phyloP scores from a whole-genome alignment of 2,888 invertebrate species.

The Zhuqinia jingwanae region DNA sequence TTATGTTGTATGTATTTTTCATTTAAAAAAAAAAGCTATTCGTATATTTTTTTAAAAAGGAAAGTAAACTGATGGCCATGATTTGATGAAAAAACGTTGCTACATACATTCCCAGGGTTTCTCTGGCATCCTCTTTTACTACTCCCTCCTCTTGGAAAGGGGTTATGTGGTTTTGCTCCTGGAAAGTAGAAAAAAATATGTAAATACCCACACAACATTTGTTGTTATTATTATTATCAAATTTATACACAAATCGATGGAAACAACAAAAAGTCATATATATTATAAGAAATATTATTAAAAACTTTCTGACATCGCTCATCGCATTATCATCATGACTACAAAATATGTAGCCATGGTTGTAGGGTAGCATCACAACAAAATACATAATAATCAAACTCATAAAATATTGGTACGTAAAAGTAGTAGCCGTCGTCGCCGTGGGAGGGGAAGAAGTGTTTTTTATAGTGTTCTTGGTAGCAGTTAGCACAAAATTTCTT shows the following conservation, averaged over 20 bases:
- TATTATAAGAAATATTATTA: constrained; percentile 18
- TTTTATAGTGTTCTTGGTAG: neutral
- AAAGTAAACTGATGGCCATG: too few species aligned
- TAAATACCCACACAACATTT: too few species aligned
- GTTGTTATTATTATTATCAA: too few species aligned
- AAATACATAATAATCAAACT: neutral
- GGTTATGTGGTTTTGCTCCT: neutral
- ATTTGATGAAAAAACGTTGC: too few species aligned
- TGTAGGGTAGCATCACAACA: neutral
- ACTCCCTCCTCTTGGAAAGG: neutral
- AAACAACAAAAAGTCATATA: neutral
- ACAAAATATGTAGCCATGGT: neutral
- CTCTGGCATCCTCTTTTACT: too few species aligned
- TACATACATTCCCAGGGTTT: too few species aligned
- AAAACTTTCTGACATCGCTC: constrained; percentile 27
- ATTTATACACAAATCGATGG: neutral
- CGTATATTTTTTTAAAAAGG: too few species aligned
- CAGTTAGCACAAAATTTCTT: constrained; percentile 12
- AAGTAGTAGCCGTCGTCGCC: neutral
- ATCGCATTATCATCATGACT: neutral
- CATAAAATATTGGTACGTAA: neutral
- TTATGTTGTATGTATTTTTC: too few species aligned
- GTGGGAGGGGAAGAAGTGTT: neutral
- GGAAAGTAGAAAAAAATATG: too few species aligned
- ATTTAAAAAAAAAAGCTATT: too few species aligned